Conservation (phyloP, 2,888 invertebrate genomes). For the Proisotoma minuta region DNA sequence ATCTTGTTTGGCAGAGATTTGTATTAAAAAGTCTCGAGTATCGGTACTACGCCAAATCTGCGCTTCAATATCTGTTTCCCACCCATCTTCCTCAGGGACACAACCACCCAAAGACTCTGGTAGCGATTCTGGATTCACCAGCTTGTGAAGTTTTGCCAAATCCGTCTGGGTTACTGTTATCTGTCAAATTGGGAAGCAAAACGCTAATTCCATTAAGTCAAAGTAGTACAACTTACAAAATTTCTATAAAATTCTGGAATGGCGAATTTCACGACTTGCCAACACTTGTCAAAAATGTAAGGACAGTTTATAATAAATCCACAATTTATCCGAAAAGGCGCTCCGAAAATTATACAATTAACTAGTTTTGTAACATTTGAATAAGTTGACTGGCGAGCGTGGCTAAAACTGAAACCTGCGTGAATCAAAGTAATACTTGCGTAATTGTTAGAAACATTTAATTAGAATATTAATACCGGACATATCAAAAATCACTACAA, state of each 20-base stretch:
- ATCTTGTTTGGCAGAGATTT: no score
- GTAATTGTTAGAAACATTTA: no score
- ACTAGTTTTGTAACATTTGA: slow-evolving; percentile 1
- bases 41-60: no score
- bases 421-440: no score
- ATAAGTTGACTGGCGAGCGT: slow-evolving; percentile 7
- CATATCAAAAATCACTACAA: slow-evolving; percentile 2
- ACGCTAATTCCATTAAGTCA: background rate
- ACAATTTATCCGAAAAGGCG: background rate
- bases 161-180: background rate
- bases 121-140: background rate
- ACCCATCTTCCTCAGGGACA: background rate
- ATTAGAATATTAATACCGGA: no score
- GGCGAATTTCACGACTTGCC: slow-evolving; percentile 4
- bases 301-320: background rate
- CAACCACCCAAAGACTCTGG: slow-evolving; percentile 4
- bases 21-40: no score
- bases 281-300: slow-evolving; percentile 9
- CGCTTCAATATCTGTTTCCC: slow-evolving; percentile 4
- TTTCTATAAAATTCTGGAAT: slow-evolving; percentile 8
- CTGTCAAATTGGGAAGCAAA: background rate
- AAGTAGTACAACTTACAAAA: slow-evolving; percentile 2
- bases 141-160: background rate
- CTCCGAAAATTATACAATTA: slow-evolving; percentile 10
- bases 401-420: slow-evolving; percentile 6